phyloP scores from a whole-genome alignment of 1,140 invertebrate genomes.

The Venustaconcha ellipsiformis region DNA sequence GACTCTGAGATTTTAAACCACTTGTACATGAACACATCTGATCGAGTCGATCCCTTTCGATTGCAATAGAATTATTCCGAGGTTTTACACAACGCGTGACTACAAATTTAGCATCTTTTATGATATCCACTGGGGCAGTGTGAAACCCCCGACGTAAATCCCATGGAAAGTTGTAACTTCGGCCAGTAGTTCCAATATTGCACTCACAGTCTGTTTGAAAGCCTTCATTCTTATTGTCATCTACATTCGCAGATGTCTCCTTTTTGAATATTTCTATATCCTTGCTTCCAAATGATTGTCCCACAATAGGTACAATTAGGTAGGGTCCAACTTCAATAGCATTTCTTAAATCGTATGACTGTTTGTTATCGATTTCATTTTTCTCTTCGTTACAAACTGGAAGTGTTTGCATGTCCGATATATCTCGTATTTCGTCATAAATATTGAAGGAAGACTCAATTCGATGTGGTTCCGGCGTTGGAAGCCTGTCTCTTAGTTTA shows the following conservation, averaged over 20 bases:
- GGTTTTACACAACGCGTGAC: constrained; percentile 26
- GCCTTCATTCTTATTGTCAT: constrained; percentile 3
- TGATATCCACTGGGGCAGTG: background rate
- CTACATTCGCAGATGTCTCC: background rate
- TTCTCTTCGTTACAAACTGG: constrained; percentile 12
- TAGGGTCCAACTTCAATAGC: constrained; percentile 35
- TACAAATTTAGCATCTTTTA: constrained; percentile 24
- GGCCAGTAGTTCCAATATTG: background rate
- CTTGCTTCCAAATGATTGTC: background rate
- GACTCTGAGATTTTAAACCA: background rate
- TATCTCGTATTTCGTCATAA: constrained; percentile 33
- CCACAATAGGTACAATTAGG: constrained; percentile 29
- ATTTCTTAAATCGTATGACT: constrained; percentile 20
- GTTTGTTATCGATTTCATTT: background rate
- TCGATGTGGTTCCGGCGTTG: constrained; percentile 22
- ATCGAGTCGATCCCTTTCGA: background rate
- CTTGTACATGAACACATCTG: constrained; percentile 30
- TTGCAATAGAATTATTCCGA: background rate
- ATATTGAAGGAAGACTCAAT: constrained; percentile 26
- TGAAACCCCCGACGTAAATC: constrained; percentile 4
- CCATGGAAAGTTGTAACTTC: constrained; percentile 7
- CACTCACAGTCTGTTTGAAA: constrained; percentile 13
- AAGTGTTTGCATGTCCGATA: constrained; percentile 5
- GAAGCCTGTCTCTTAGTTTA: constrained; percentile 15
- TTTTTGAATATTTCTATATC: constrained; percentile 31